Base-by-base conservation (phyloP, 2,888 invertebrate species). In the Lepidocyrtoides sp. region DNA sequence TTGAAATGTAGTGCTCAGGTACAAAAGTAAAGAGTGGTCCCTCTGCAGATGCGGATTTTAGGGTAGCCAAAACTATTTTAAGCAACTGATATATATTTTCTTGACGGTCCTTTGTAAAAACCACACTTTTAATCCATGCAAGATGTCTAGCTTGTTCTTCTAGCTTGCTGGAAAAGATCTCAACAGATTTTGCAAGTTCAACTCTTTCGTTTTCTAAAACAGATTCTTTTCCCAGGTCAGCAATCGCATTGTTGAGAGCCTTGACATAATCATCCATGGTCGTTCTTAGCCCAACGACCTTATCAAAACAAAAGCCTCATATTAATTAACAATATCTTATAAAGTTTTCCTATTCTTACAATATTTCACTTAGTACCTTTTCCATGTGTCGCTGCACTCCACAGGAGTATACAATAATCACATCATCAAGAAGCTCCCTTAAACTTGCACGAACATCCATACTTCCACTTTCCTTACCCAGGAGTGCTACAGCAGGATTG, bases 1-100 rank as follows among this genome's bases (percentile, higher is more conserved):
- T 96, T 92, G 97, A 97, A 81, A 97, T 96, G 95, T 97, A 97
- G 95, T 97, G 97, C 94, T 97, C 97, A 0, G 97, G 97, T 14
- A 97, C 96, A 95, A 97, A 97, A 23, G 96, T 96, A 94, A 97
- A 97, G 90, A 97, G 96, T 66, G 96, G 96, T 2, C 96, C 96
- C 57, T 96, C 88, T 0, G 69, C 85, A 26, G 93, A 92, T 44
- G 92, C 95, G 48, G 96, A 95, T 29, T 96, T 95, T 72, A 97
- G 94, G 0, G 97, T 97, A 89, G 96, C 95, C 4, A 97, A 95
- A 0, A 97, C 96, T 0, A 96, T 96, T 8, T 96, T 95, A 63
- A 97, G 95, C 57, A 97, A 95, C 95, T 96, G 96, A 0, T 96
- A 96, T 0, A 97, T 95, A 85, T 97, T 96, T 0, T 95, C 94